Evolutionary conservation across 1,140 invertebrate species (phyloP).

Genomic region (Drosophila carrolli): DNA sequence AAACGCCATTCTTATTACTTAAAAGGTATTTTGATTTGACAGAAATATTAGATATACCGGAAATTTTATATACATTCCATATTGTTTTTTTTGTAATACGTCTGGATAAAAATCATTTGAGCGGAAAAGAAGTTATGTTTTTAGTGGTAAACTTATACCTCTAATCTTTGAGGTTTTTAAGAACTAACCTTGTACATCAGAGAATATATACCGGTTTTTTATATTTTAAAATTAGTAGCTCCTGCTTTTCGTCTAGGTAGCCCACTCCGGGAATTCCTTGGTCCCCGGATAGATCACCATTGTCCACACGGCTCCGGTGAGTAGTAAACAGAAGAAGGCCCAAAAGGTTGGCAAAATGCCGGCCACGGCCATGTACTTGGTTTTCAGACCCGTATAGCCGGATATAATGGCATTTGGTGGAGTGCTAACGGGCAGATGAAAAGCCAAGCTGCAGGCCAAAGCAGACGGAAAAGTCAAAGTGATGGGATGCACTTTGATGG

Average conservation of each 20-base stretch:
- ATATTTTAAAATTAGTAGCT: no score
- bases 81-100: neutral
- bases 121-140: no score
- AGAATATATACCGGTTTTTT: no score
- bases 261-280: conserved; percentile 43
- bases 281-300: conserved; percentile 46
- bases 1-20: neutral
- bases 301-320: conserved; percentile 30
- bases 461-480: conserved; percentile 93
- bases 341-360: conserved; percentile 88
- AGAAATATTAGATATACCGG: neutral
- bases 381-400: conserved; percentile 86
- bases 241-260: neutral
- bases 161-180: no score
- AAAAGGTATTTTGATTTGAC: neutral
- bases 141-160: no score
- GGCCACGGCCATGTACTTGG: conserved; percentile 85
- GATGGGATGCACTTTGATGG: conserved; percentile 90
- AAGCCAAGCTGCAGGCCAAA: conserved; percentile 90
- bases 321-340: conserved; percentile 23
- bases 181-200: no score
- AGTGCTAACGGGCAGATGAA: conserved; percentile 88
- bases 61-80: neutral
- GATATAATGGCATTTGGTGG: conserved; percentile 97
- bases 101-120: neutral